Evolutionary conservation across 1,140 invertebrate genomes (phyloP).

Genomic region (Drosophila teissieri): DNA sequence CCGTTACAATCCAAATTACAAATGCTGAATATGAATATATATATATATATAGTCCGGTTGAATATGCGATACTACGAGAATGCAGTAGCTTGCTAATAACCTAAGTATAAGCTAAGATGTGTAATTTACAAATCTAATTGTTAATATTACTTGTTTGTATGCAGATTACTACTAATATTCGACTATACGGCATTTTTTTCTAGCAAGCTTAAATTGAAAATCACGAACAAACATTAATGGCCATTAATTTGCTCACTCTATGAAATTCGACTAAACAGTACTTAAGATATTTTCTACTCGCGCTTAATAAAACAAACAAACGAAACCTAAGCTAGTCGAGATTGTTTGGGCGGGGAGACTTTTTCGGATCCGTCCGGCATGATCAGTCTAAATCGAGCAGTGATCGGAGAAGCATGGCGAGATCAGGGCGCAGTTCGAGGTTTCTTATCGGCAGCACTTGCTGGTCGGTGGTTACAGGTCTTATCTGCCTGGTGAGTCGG

Average conservation of each 20-base stretch:
- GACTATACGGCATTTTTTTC: conserved; percentile 31
- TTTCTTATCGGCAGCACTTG: conserved; percentile 40
- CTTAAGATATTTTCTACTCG: conserved; percentile 48
- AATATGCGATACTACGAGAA: conserved; percentile 8
- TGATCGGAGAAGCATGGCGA: conserved; percentile 44
- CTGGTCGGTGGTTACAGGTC: conserved; percentile 4
- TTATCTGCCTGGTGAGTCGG: conserved; percentile 42
- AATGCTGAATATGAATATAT: conserved; percentile 37
- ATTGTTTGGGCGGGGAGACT: conserved; percentile 8
- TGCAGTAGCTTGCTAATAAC: conserved; percentile 11
- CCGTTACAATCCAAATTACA: conserved; percentile 13
- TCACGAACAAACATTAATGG: conserved; percentile 11
- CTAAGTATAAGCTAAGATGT: conserved; percentile 35
- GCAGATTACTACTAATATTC: conserved; percentile 13
- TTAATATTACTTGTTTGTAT: conserved; percentile 23
- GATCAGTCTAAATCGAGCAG: conserved; percentile 33
- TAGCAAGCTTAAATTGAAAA: conserved; percentile 53
- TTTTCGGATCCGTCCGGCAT: not conserved
- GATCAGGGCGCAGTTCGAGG: conserved; percentile 11
- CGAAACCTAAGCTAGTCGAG: conserved; percentile 29
- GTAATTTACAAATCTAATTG: conserved; percentile 38
- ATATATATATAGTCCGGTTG: conserved; percentile 6
- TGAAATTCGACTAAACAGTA: conserved; percentile 36
- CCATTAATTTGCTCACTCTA: conserved; percentile 61
- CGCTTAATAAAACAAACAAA: conserved; percentile 75